Conservation (phyloP, 2,797 vertebrate genomes). For the Halcyon leucocephala region DNA sequence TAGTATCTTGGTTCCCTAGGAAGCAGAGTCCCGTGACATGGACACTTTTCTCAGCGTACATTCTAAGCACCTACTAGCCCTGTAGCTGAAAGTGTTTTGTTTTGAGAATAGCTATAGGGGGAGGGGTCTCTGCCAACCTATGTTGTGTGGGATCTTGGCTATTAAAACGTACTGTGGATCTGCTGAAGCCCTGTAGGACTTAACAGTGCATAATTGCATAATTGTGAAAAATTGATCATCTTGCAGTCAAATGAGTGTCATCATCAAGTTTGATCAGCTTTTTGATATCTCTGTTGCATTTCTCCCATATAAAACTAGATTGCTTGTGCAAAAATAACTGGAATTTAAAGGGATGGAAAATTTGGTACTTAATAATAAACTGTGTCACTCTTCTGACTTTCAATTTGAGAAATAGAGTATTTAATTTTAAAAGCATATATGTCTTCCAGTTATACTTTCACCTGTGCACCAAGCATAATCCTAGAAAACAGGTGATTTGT, state of each 20-base stretch:
- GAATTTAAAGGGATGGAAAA: neutral
- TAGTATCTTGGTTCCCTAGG: neutral
- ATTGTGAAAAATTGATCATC: neutral
- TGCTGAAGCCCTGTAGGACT: neutral
- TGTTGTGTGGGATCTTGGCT: neutral
- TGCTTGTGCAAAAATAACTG: neutral
- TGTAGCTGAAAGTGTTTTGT: neutral
- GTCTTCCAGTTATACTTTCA: neutral
- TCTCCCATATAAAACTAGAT: neutral
- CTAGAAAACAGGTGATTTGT: neutral
- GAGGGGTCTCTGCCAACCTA: neutral
- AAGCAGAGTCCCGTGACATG: accelerated
- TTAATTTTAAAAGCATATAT: neutral
- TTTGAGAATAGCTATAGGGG: neutral
- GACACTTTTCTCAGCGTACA: neutral
- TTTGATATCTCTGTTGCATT: neutral
- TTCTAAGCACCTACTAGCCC: neutral
- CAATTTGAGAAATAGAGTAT: neutral
- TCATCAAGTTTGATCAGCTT: neutral
- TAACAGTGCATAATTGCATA: neutral
- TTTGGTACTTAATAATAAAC: neutral
- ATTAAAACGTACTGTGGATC: neutral
- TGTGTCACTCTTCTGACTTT: neutral
- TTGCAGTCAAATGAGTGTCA: neutral
- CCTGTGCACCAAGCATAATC: neutral